Conservation (phyloP, 2,113 vertebrate genomes). For the Dicerorhinus sumatrensis region DNA sequence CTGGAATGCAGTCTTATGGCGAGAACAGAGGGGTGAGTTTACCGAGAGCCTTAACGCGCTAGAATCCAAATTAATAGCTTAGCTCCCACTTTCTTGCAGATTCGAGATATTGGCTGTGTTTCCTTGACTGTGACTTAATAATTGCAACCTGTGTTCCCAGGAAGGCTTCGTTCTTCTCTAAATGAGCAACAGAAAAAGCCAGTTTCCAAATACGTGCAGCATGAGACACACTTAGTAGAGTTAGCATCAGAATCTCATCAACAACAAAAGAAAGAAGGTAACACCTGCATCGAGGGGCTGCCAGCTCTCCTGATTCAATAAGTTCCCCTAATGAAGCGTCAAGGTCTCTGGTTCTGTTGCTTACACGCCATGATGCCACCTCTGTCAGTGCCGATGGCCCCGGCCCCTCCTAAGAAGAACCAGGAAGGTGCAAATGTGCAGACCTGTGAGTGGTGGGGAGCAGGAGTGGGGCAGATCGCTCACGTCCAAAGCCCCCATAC, state of each 20-base stretch:
- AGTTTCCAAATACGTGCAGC: slow-evolving; percentile 48
- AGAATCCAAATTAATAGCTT: slow-evolving; percentile 34
- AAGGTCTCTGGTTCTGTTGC: not conserved
- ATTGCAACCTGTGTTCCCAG: slow-evolving; percentile 47
- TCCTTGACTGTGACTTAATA: slow-evolving; percentile 52
- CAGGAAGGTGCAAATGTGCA: not conserved
- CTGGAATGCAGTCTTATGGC: not conserved
- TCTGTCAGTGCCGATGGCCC: not conserved
- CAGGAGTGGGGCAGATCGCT: fast-evolving
- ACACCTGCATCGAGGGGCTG: fast-evolving
- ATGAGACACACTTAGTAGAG: not conserved
- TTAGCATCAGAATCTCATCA: not conserved
- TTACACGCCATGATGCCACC: fast-evolving
- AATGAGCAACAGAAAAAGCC: slow-evolving; percentile 61
- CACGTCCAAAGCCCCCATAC: fast-evolving
- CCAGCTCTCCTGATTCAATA: fast-evolving
- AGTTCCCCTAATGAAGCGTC: fast-evolving
- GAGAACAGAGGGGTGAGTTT: not conserved
- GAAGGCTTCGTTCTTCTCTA: slow-evolving; percentile 14
- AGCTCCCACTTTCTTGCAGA: not conserved
- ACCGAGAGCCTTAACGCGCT: fast-evolving
- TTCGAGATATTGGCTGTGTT: not conserved
- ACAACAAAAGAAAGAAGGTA: not conserved
- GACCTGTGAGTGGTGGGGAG: too few relatives aligned
- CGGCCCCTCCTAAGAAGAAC: not conserved